Conservation (phyloP, 1,140 invertebrate species). For the Drosophila rhopaloa region DNA sequence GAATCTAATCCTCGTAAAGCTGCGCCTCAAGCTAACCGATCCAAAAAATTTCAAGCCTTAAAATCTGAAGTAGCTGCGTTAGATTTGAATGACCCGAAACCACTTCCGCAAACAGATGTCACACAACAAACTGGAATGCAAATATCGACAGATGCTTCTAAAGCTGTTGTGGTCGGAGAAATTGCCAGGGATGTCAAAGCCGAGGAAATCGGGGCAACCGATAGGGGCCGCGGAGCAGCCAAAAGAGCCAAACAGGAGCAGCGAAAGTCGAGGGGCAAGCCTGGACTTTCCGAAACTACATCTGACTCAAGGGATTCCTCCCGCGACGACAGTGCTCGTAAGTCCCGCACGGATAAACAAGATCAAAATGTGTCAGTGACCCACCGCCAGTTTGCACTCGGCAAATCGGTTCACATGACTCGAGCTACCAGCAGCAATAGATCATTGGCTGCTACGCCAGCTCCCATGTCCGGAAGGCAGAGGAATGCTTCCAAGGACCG, state of each 20-base stretch:
- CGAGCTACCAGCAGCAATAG: constrained; percentile 26
- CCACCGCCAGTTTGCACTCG: not conserved
- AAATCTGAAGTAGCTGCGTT: constrained; percentile 7
- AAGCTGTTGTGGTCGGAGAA: not conserved
- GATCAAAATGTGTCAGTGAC: not conserved
- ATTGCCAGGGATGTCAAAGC: not conserved
- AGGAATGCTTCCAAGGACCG: not conserved
- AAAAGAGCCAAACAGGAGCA: constrained; percentile 1
- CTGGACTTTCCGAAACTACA: not conserved
- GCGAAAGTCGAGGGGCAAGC: not conserved
- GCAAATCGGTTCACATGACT: constrained; percentile 12
- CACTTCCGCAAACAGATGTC: not conserved
- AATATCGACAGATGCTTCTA: not conserved
- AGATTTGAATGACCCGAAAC: not conserved
- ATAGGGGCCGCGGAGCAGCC: not conserved
- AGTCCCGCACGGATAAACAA: not conserved
- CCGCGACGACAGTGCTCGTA: not conserved
- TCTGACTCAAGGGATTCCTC: constrained; percentile 2
- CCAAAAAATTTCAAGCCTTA: not conserved
- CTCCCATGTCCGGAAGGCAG: not conserved
- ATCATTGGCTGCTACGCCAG: constrained; percentile 26
- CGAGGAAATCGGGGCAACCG: not conserved
- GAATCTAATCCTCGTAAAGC: not conserved
- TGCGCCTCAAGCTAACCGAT: not conserved
- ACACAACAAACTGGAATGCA: not conserved